phyloP scores from a whole-genome alignment of 1,140 invertebrate genomes.

The Catajapyx aquilonaris region DNA sequence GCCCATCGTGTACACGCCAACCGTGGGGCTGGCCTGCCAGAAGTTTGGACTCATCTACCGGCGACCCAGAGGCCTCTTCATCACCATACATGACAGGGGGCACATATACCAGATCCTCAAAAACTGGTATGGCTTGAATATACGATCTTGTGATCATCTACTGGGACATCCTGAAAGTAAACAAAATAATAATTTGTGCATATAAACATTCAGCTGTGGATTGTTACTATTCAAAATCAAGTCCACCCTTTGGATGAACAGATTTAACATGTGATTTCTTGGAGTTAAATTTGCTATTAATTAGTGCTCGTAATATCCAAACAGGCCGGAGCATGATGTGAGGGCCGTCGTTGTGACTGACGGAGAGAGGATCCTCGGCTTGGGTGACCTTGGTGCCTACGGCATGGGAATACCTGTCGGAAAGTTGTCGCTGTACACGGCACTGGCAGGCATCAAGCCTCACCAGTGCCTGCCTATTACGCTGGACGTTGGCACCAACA shows the following conservation, averaged over 20 bases:
- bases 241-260: background rate
- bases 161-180: background rate
- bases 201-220: background rate
- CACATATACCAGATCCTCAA: slow-evolving; percentile 74
- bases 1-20: slow-evolving; percentile 96
- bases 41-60: slow-evolving; percentile 89
- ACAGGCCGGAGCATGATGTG: slow-evolving; percentile 78
- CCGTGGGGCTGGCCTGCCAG: slow-evolving; percentile 90
- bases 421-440: slow-evolving; percentile 81
- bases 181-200: background rate
- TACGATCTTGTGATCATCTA: background rate
- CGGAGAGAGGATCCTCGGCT: slow-evolving; percentile 79
- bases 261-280: background rate
- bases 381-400: slow-evolving; percentile 83
- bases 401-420: slow-evolving; percentile 94
- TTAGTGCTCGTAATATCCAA: background rate
- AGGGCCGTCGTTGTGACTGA: slow-evolving; percentile 87
- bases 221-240: background rate
- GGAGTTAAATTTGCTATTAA: background rate
- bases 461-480: slow-evolving; percentile 79
- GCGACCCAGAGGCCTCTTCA: slow-evolving; percentile 81
- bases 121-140: slow-evolving; percentile 45
- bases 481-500: slow-evolving; percentile 84
- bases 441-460: slow-evolving; percentile 79
- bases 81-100: slow-evolving; percentile 90